These are phyloP conservation scores for Nephotettix cincticeps DNA, from an alignment of 1,140 invertebrate species.

Conservation along the genomic window DNA sequence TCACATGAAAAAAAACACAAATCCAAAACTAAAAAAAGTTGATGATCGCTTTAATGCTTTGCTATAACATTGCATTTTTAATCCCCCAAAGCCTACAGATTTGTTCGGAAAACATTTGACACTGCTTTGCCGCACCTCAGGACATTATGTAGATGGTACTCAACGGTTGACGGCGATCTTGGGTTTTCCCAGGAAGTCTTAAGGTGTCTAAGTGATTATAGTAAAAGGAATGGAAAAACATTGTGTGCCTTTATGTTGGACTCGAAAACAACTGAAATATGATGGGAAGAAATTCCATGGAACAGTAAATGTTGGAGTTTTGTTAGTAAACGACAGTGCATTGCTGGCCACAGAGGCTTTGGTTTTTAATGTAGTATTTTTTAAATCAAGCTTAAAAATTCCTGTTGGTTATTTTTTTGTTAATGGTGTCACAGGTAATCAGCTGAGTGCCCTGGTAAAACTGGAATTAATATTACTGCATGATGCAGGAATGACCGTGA, in stretches of 20 bases:
- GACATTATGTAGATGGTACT: conserved; percentile 47
- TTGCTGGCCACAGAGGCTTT: conserved; percentile 43
- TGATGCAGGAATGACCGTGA: conserved; percentile 6
- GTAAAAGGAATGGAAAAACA: neutral
- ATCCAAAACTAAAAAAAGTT: conserved; percentile 24
- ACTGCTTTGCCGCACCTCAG: conserved; percentile 46
- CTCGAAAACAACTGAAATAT: conserved; percentile 37
- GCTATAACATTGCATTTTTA: conserved; percentile 48
- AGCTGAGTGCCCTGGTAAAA: neutral
- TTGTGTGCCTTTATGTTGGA: conserved; percentile 36
- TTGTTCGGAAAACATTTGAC: conserved; percentile 46
- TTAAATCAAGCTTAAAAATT: conserved; percentile 44
- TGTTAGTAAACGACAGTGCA: conserved; percentile 34
- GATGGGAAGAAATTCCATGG: conserved; percentile 28
- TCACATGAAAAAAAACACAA: conserved; percentile 12
- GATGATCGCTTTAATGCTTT: conserved; percentile 33
- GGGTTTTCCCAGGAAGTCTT: conserved; percentile 47
- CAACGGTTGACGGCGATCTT: conserved; percentile 42
- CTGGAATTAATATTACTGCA: conserved; percentile 34
- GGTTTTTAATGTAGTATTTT: conserved; percentile 42
- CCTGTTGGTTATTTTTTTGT: conserved; percentile 45
- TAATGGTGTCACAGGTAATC: conserved; percentile 34
- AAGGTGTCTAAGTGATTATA: conserved; percentile 39
- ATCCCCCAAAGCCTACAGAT: conserved; percentile 46
- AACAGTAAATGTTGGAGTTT: neutral